Evolutionary conservation across 2,113 vertebrate species (phyloP).

Genomic region (Castor canadensis): DNA sequence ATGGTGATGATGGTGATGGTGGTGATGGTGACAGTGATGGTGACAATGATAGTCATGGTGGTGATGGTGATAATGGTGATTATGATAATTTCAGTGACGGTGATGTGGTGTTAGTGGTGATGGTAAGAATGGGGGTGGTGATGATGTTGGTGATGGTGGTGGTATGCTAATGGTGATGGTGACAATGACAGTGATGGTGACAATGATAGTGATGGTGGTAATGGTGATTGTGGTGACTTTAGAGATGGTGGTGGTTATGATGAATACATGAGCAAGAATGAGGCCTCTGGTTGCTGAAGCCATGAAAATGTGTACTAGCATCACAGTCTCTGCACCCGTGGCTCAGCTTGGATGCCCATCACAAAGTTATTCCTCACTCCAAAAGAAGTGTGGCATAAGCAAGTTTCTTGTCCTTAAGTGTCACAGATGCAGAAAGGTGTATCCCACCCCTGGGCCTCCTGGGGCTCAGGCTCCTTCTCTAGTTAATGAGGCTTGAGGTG

Average conservation of each 20-base stretch:
- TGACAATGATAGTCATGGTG: background rate
- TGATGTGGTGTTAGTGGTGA: rapidly evolving
- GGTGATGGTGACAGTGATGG: background rate
- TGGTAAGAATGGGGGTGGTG: rapidly evolving
- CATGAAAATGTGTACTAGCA: no score
- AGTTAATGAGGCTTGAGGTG: no score
- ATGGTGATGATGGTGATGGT: no score
- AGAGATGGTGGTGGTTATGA: background rate
- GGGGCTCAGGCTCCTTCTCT: background rate
- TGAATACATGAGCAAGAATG: background rate
- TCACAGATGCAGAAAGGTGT: rapidly evolving
- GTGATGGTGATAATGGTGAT: background rate
- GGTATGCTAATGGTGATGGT: background rate
- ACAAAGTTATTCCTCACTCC: background rate
- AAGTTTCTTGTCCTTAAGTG: no score
- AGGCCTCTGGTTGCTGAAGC: background rate
- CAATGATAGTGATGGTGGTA: rapidly evolving
- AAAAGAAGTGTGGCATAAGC: no score
- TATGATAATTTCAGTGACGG: background rate
- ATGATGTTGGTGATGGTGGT: rapidly evolving
- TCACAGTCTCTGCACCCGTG: background rate
- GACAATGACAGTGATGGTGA: rapidly evolving
- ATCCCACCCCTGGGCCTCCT: background rate
- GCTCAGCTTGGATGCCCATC: background rate
- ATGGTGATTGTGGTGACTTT: background rate